phyloP scores from a whole-genome alignment of 1,140 invertebrate species.

The Drosophila seguyi region DNA sequence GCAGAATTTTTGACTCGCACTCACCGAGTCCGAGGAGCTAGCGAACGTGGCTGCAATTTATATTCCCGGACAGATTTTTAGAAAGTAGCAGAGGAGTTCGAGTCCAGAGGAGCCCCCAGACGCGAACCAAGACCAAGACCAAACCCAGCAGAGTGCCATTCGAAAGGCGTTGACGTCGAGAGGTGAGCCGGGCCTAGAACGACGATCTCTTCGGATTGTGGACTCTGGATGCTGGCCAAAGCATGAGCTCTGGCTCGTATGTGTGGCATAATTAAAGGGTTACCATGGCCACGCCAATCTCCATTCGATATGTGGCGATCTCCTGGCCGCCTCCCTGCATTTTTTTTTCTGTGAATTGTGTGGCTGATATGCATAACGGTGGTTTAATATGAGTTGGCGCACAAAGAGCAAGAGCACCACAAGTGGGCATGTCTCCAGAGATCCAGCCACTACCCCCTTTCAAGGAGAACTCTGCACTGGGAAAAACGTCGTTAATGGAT shows the following conservation, averaged over 20 bases:
- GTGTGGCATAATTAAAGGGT: slow-evolving; percentile 80
- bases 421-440: slow-evolving; percentile 71
- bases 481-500: slow-evolving; percentile 1
- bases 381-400: slow-evolving; percentile 81
- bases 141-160: slow-evolving; percentile 65
- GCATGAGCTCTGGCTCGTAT: slow-evolving; percentile 19
- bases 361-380: slow-evolving; percentile 79
- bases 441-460: slow-evolving; percentile 25
- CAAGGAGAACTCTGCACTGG: slow-evolving; percentile 21
- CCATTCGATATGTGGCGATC: slow-evolving; percentile 61
- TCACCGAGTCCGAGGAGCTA: slow-evolving; percentile 34
- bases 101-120: slow-evolving; percentile 32
- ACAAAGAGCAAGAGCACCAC: slow-evolving; percentile 55
- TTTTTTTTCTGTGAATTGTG: slow-evolving; percentile 54
- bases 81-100: slow-evolving; percentile 67
- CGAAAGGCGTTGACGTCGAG: slow-evolving; percentile 77
- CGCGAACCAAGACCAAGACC: slow-evolving; percentile 24
- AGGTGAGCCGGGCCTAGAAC: slow-evolving; percentile 44
- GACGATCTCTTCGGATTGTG: slow-evolving; percentile 31
- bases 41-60: slow-evolving; percentile 57
- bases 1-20: slow-evolving; percentile 50
- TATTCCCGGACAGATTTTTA: slow-evolving; percentile 76
- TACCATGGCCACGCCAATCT: slow-evolving; percentile 74
- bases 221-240: slow-evolving; percentile 11
- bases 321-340: slow-evolving; percentile 21